A percentile compares a stretch with the other conserved stretches of the same genome.
Conservation (phyloP, 2,113 vertebrate genomes). For the Chaetodon trifascialis region DNA sequence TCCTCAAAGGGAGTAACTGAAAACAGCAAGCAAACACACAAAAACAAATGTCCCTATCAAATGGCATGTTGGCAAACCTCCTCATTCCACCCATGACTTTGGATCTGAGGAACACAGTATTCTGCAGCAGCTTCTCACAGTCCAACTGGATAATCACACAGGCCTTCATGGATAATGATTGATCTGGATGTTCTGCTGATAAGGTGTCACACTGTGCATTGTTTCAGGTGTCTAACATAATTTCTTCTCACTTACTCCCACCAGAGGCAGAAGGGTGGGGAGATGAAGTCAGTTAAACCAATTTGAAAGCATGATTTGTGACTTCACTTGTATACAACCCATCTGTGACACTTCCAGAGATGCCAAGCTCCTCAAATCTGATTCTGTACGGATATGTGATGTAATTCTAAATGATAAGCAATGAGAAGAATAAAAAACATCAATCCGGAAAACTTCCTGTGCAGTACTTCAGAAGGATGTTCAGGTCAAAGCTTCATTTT, state of each 20-base stretch:
- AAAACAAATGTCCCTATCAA: background rate
- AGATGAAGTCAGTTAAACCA: background rate
- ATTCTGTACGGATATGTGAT: background rate
- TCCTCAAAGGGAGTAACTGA: constrained; percentile 72
- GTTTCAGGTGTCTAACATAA: background rate
- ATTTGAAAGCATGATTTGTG: background rate
- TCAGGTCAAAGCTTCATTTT: too few species aligned
- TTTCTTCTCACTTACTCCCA: background rate
- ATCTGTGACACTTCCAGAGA: background rate
- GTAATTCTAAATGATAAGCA: background rate
- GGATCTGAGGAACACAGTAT: background rate
- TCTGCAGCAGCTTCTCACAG: background rate
- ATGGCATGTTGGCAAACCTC: background rate
- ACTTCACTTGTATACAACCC: background rate
- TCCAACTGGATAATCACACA: background rate
- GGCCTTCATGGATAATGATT: background rate
- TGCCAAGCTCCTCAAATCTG: background rate
- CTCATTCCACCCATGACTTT: background rate
- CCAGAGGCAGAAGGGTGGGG: background rate
- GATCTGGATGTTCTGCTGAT: background rate
- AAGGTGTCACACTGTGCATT: background rate
- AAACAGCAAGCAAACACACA: constrained; percentile 15
- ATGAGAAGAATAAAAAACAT: background rate
- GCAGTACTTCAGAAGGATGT: background rate
- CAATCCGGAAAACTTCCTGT: background rate